Evolutionary conservation across 2,888 invertebrate genomes (phyloP), one percentile per base, ranked within the genome.

Genomic region (Agriopis leucophaearia): DNA sequence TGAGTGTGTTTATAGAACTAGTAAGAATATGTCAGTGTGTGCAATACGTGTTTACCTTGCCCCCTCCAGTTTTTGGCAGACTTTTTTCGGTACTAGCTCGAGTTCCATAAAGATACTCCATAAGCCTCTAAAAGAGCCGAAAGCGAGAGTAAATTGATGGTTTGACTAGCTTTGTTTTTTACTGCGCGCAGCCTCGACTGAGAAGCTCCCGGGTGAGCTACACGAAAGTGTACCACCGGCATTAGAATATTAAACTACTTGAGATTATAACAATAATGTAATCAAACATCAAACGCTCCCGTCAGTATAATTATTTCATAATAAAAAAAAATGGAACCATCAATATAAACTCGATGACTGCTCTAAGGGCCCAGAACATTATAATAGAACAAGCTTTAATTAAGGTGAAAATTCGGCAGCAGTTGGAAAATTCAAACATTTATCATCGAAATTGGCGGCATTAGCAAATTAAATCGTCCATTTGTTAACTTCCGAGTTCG

Each of bases 381-480:
- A n/a, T 42, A 44, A 48, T 35, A 42, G 47, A 52, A 51, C 60
- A 47, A 35, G 54, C 48, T 59, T 55, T 67, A 63, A 67, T 67
- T 67, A 63, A 68, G 68, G 68, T 64, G 68, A 56, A 47, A 68
- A 68, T 64, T 68, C 50, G 54, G 54, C 59, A 63, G 47, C 55
- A 64, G 59, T 64, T 62, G 65, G 57, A 58, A 45, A 74, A 69
- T 64, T 73, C 66, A 70, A 68, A 73, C 71, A 71, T 75, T 73
- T 73, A 64, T 72, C 68, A 71, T 64, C 51, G 44, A 58, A 71
- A 75, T 72, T 73, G 72, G 72, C 54, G 60, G 68, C 69, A 73
- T 75, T 72, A 70, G 73, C 69, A 66, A 75, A 73, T 73, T 75
- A 72, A 75, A 73, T 73, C 66, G 71, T 70, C 64, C 72, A 69